Base-by-base conservation (phyloP, 1,140 invertebrate species). In the Apocrypta bakeri region DNA sequence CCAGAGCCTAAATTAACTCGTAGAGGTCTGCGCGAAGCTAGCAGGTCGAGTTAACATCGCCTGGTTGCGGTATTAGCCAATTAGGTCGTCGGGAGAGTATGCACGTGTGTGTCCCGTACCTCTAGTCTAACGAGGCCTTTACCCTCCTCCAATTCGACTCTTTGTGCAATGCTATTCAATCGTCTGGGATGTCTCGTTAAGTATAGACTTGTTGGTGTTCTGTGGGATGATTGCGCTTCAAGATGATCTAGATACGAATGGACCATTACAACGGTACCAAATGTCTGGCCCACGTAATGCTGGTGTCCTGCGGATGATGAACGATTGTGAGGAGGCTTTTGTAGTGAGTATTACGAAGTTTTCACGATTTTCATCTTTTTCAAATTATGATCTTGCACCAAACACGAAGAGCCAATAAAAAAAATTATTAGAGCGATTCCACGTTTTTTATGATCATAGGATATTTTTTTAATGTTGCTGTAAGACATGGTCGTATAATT, bases 11-110 rank as follows among this genome's bases (percentile, higher is more conserved):
- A 74, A 81, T 81, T 74, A 74, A 74, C 80, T 68, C 37, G 42
- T 2, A 27, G 25, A 63, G 24, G 72, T 56, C 25, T 31, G 40
- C 40, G 37, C 31, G 25, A 66, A 72, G 17, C 27, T 14, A 40
- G 69, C 31, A 33, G 80, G 79, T 81, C 71, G 63, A 81, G 71
- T 81, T 81, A 81, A 76, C 80, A 69, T 74, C 63, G 29, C 27
- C 33, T 37, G 64, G 56, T 37, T 69, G 80, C 61, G 80, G 72
- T 81, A 66, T 76, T 69, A 61, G 80, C 72, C 71, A 75, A 76
- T 81, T 81, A 81, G 72, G 72, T 64, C 37, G 72, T 64, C 61
- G 61, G 61, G 71, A 29, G 37, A 42, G n/a, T n/a, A 71, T 8
- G 21, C 11, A 11, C 40, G 48, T 61, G 24, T 74, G 40, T 74